These are phyloP conservation scores for Ommatoiulus sabulosus DNA, from an alignment of 2,888 invertebrate genomes.

Conservation along the genomic window DNA sequence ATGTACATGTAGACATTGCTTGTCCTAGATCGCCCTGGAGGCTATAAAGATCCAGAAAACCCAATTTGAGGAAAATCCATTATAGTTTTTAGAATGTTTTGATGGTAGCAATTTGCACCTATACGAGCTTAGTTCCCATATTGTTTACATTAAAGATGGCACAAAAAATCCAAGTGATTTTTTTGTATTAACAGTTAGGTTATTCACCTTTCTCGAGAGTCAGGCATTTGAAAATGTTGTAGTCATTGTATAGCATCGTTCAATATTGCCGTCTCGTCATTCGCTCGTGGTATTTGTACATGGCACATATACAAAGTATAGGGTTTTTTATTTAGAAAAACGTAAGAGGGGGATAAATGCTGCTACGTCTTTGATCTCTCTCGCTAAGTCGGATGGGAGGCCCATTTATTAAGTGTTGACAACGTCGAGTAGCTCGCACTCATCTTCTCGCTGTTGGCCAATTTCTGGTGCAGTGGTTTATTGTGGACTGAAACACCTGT, in stretches of 20 bases:
- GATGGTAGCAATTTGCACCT: neutral
- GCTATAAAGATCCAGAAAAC: slow-evolving; percentile 3
- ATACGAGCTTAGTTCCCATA: slow-evolving; percentile 24
- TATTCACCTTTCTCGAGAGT: slow-evolving; percentile 34
- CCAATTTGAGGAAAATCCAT: neutral
- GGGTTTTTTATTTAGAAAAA: neutral
- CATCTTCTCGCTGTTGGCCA: neutral
- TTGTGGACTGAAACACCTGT: neutral
- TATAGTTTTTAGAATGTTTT: neutral
- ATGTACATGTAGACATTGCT: neutral
- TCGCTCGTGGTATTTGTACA: slow-evolving; percentile 3
- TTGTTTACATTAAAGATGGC: neutral
- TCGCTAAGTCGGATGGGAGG: slow-evolving; percentile 4
- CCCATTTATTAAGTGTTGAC: neutral
- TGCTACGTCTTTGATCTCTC: slow-evolving; percentile 19
- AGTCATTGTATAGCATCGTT: slow-evolving; percentile 11
- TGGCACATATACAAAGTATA: neutral
- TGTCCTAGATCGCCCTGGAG: neutral
- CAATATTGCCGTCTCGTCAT: slow-evolving; percentile 17
- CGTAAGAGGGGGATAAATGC: slow-evolving; percentile 8
- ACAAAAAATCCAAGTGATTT: neutral
- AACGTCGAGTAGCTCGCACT: slow-evolving; percentile 2
- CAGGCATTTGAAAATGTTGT: neutral
- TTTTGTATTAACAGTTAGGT: neutral
- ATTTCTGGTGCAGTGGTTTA: neutral